phyloP scores from a whole-genome alignment of 2,888 invertebrate genomes.

The Dioctria rufipes region DNA sequence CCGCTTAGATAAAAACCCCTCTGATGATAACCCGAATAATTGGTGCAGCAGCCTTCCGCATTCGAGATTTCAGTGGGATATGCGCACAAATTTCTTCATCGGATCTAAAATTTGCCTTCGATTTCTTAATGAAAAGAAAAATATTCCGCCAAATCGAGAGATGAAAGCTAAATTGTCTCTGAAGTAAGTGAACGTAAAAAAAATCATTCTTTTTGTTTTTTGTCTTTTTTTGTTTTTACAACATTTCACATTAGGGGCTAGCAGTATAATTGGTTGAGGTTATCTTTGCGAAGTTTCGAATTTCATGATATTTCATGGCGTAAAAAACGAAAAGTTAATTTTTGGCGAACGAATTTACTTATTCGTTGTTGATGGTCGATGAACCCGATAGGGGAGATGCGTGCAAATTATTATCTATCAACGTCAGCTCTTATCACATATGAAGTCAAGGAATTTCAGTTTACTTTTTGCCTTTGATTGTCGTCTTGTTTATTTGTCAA shows the following conservation, averaged over 20 bases:
- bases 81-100: background rate
- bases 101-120: background rate
- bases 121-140: background rate
- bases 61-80: slow-evolving; percentile 18
- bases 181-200: no score
- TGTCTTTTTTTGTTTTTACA: no score
- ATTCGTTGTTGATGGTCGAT: slow-evolving; percentile 1
- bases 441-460: slow-evolving; percentile 9
- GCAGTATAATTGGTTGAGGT: background rate
- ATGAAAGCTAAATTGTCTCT: no score
- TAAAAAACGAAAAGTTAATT: slow-evolving; percentile 14
- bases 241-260: no score
- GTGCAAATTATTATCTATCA: background rate
- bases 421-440: slow-evolving; percentile 33
- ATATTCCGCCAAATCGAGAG: background rate
- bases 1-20: slow-evolving; percentile 33
- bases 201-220: no score
- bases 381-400: slow-evolving; percentile 14
- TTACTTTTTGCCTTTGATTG: slow-evolving; percentile 19
- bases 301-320: slow-evolving; percentile 32
- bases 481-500: background rate
- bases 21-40: slow-evolving; percentile 54
- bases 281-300: slow-evolving; percentile 13
- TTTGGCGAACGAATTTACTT: slow-evolving; percentile 23
- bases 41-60: slow-evolving; percentile 54